Conservation (phyloP, 2,797 vertebrate species). For the Taenioides sp. region DNA sequence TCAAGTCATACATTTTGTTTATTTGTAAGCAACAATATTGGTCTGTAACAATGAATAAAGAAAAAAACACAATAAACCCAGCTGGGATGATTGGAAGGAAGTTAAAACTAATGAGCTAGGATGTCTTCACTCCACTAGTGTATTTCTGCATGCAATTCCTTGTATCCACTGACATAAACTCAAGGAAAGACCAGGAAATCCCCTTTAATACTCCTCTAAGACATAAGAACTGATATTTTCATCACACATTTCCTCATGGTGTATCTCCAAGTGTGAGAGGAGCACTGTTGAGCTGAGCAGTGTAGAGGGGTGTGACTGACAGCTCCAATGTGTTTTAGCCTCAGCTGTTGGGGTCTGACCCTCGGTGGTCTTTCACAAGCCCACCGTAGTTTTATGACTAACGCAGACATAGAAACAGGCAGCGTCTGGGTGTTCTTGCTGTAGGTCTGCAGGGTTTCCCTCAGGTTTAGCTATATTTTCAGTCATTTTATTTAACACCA, state of each 20-base stretch:
- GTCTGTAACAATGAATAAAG: too few relatives aligned
- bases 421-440: conserved; percentile 24
- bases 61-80: too few relatives aligned
- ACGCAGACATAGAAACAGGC: conserved; percentile 32
- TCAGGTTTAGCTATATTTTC: too few relatives aligned
- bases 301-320: conserved; percentile 23
- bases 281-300: conserved; percentile 17
- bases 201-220: conserved; percentile 24
- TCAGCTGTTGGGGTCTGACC: conserved; percentile 45
- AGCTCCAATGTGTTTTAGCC: conserved; percentile 10
- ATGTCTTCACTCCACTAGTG: too few relatives aligned
- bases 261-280: conserved; percentile 34
- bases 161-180: background rate
- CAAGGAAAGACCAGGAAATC: conserved; percentile 16
- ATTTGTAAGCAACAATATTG: too few relatives aligned
- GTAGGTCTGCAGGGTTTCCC: background rate
- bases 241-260: background rate
- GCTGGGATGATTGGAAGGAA: too few relatives aligned
- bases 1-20: too few relatives aligned
- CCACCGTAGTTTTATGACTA: conserved; percentile 38
- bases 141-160: conserved; percentile 13
- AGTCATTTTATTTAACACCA: too few relatives aligned
- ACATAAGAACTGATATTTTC: background rate
- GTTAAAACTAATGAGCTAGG: too few relatives aligned
- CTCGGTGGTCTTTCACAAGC: conserved; percentile 24